phyloP scores from a whole-genome alignment of 1,140 invertebrate species.

The Coelopa frigida region DNA sequence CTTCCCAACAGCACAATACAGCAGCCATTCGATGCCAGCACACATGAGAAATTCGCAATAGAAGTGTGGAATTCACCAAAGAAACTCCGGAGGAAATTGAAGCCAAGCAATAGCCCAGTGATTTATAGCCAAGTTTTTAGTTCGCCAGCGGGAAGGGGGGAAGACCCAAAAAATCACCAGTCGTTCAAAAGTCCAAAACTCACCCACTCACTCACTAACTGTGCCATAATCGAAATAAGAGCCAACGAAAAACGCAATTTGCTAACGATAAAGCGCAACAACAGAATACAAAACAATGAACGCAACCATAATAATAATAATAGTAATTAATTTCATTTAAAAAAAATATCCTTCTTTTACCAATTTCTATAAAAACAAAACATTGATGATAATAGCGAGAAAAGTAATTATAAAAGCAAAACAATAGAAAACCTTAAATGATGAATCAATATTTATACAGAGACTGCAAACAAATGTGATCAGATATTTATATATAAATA shows the following conservation, averaged over 20 bases:
- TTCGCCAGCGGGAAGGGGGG: conserved; percentile 27
- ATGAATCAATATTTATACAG: conserved; percentile 44
- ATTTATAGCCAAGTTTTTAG: conserved; percentile 42
- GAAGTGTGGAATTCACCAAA: no score
- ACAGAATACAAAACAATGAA: conserved; percentile 5
- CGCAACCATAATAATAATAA: not conserved
- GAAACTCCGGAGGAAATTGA: no score
- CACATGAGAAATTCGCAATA: no score
- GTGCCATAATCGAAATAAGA: conserved; percentile 15
- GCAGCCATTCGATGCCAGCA: no score
- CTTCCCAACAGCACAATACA: no score
- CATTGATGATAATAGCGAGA: no score
- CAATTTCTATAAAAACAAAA: conserved; percentile 18
- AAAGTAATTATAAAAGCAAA: no score
- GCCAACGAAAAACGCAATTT: conserved; percentile 46
- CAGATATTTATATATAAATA: conserved; percentile 39
- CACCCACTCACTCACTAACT: not conserved
- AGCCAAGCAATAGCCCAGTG: conserved; percentile 34
- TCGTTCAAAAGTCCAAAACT: conserved; percentile 6
- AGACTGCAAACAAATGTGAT: conserved; percentile 47
- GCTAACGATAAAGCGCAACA: conserved; percentile 3
- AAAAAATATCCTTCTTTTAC: conserved; percentile 1
- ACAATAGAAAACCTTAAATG: no score
- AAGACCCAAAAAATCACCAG: conserved; percentile 14
- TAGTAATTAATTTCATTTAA: conserved; percentile 8